A percentile compares a stretch with the other conserved stretches of the same genome.
phyloP scores from a whole-genome alignment of 2,888 invertebrate species.

The Ptilodon capucinus region DNA sequence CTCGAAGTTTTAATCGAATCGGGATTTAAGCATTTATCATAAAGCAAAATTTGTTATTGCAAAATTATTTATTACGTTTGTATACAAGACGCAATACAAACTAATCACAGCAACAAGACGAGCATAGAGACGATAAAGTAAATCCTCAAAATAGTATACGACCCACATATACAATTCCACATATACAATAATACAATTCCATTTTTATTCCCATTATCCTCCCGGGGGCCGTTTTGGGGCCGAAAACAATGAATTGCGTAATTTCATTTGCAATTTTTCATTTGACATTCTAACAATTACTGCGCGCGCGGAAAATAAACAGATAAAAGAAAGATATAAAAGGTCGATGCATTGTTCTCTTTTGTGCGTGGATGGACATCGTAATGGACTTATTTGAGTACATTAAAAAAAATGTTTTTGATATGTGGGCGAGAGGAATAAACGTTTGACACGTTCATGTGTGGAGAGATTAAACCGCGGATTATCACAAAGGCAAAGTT shows the following conservation, averaged over 20 bases:
- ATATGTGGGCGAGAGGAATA: neutral
- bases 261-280: constrained; percentile 63
- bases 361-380: constrained; percentile 32
- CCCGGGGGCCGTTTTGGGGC: constrained; percentile 42
- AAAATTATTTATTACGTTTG: neutral
- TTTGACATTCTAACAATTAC: constrained; percentile 55
- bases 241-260: constrained; percentile 56
- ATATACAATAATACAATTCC: constrained; percentile 38
- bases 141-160: constrained; percentile 3
- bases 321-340: constrained; percentile 40
- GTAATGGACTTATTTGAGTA: constrained; percentile 33
- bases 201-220: constrained; percentile 47
- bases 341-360: constrained; percentile 38
- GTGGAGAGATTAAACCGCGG: too few relatives aligned
- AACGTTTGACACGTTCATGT: too few relatives aligned
- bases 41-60: neutral
- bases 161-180: constrained; percentile 30
- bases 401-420: constrained; percentile 8
- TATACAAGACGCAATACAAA: neutral
- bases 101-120: constrained; percentile 1
- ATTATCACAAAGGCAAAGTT: too few relatives aligned
- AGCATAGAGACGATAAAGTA: constrained; percentile 31
- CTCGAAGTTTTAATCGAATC: too few relatives aligned
- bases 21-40: too few relatives aligned
- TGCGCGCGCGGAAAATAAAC: constrained; percentile 34